Evolutionary conservation across 2,888 invertebrate species (phyloP), one percentile per base, ranked within the genome.

Genomic region (Drosophila falleni): DNA sequence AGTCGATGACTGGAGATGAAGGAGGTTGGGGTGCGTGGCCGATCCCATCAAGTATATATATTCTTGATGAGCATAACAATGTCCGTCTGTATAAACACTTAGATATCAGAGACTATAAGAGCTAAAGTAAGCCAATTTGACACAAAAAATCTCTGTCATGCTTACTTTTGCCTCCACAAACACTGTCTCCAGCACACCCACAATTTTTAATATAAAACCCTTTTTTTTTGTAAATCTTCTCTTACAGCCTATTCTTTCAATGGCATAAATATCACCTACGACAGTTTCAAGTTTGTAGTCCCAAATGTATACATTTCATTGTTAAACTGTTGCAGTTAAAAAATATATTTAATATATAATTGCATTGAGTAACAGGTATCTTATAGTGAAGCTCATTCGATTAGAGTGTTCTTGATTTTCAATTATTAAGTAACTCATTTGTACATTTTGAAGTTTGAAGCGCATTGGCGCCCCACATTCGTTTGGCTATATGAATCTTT

Each of bases 401-500:
- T 15, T 49, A 10, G 11, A 16, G 26, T 5, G 16, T 19, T 3
- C 4, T n/a, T 42, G 37, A 63, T 41, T 67, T 65, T 74, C 31
- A 71, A 62, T 66, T 60, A 80, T 66, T 66, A 39, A 80, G 37
- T 63, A 70, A 73, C 60, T 62, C 19, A 64, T 49, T 68, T 69
- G 67, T 59, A 49, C 26, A 63, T 50, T 71, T 68, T 69, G 44
- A 64, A 76, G 47, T 74, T 73, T 73, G 39, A 58, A 69, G 54
- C 60, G 64, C 53, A 39, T 69, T 58, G 46, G 44, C 46, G 62
- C 26, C 58, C 59, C 69, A 56, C 68, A 69, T 66, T 69, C 63
- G 64, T 59, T 63, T 46, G 78, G 69, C 44, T 61, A 64, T 58
- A 84, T 81, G 79, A 84, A 81, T 76, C 61, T 78, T 81, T 81